A percentile compares a stretch with the other conserved stretches of the same genome.
These are phyloP conservation scores for Synergus japonicus DNA, from an alignment of 2,888 invertebrate genomes.

Conservation along the genomic window DNA sequence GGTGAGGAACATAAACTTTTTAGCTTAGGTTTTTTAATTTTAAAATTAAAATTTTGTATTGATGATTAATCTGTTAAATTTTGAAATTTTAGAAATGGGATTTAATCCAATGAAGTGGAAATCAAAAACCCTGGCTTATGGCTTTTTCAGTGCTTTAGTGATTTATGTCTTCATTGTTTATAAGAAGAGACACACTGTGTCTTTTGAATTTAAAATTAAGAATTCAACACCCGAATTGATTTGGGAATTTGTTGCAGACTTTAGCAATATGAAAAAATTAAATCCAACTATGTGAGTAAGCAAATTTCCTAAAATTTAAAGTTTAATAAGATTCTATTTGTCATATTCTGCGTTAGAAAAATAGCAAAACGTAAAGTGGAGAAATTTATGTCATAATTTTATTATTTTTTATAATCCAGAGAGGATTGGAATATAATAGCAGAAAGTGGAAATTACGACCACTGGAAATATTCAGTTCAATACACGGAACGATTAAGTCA, in stretches of 20 bases:
- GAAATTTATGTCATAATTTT: not conserved
- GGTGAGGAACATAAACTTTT: not conserved
- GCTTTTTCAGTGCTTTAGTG: conserved; percentile 54
- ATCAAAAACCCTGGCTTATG: conserved; percentile 63
- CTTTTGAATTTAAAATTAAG: conserved; percentile 78
- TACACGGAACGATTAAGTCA: conserved; percentile 84
- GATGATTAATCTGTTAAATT: not conserved
- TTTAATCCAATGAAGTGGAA: conserved; percentile 75
- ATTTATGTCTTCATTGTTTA: conserved; percentile 66
- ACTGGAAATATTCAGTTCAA: conserved; percentile 84
- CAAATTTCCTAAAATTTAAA: conserved; percentile 6
- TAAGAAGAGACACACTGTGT: conserved; percentile 66
- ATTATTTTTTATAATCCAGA: conserved; percentile 72
- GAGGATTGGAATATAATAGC: conserved; percentile 81
- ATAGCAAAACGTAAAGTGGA: not conserved
- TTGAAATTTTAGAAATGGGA: conserved; percentile 58
- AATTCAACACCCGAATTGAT: conserved; percentile 81
- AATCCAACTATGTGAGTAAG: conserved; percentile 86
- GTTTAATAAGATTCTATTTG: no score
- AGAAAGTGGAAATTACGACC: conserved; percentile 83
- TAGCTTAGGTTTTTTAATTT: not conserved
- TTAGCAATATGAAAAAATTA: conserved; percentile 84
- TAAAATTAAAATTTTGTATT: not conserved
- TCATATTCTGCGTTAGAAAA: conserved; percentile 4
- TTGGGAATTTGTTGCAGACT: conserved; percentile 88